Percentiles rank a stretch among this genome's conserved stretches.
Conservation (phyloP, 2,888 invertebrate species). For the Leucophenga maculata region DNA sequence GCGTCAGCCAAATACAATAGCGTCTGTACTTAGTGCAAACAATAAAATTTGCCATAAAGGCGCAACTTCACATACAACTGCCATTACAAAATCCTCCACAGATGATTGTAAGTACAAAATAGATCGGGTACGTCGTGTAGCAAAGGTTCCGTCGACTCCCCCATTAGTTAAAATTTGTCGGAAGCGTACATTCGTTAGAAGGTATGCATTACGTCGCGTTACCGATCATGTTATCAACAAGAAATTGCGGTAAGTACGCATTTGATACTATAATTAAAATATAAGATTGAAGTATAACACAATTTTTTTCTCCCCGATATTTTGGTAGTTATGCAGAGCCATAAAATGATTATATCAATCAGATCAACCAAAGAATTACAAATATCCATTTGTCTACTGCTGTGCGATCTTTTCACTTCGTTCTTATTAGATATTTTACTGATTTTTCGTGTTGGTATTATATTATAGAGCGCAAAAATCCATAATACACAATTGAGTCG, state of each 20-base stretch:
- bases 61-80: slow-evolving; percentile 3
- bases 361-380: no score
- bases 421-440: no score
- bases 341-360: no score
- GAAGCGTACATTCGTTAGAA: slow-evolving; percentile 59
- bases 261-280: no score
- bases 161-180: slow-evolving; percentile 56
- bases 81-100: slow-evolving; percentile 7
- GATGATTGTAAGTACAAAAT: slow-evolving; percentile 56
- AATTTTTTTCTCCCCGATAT: no score
- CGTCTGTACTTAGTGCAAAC: not conserved
- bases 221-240: slow-evolving; percentile 34
- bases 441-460: no score
- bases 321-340: no score
- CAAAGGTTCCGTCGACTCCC: not conserved
- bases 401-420: no score
- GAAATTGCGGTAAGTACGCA: slow-evolving; percentile 36
- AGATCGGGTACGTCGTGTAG: slow-evolving; percentile 41
- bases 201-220: slow-evolving; percentile 62
- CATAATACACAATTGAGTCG: no score
- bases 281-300: no score
- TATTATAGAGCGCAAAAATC: no score
- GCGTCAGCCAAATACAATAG: slow-evolving; percentile 42
- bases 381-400: no score
- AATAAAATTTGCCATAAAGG: not conserved